Conservation (phyloP, 2,113 vertebrate species). For the Pandion haliaetus region DNA sequence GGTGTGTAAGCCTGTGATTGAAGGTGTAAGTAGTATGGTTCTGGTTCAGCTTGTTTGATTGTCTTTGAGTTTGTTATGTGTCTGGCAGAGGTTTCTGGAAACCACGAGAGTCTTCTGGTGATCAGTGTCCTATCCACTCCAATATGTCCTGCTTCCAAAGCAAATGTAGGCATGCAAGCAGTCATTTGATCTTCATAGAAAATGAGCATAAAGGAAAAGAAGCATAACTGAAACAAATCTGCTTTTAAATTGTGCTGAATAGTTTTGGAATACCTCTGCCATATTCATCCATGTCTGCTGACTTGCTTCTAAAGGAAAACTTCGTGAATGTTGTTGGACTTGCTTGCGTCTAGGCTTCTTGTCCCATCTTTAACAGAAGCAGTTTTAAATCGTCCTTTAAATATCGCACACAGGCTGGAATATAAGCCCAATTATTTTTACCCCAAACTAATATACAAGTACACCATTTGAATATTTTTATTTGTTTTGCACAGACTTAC, state of each 20-base stretch:
- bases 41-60: neutral
- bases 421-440: neutral
- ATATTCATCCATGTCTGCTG: neutral
- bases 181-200: neutral
- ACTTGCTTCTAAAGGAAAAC: neutral
- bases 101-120: neutral
- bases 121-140: neutral
- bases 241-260: neutral
- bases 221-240: neutral
- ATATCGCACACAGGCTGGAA: fast-evolving
- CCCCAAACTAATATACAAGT: neutral
- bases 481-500: neutral
- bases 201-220: neutral
- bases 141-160: neutral
- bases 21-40: neutral
- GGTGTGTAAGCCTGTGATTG: neutral
- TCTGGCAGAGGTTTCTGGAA: neutral
- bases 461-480: neutral
- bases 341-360: neutral
- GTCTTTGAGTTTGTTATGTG: neutral
- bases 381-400: neutral
- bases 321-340: fast-evolving
- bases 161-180: neutral
- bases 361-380: neutral
- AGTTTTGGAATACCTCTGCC: neutral